Conservation (phyloP, 2,888 invertebrate species). For the Andrena marginata region DNA sequence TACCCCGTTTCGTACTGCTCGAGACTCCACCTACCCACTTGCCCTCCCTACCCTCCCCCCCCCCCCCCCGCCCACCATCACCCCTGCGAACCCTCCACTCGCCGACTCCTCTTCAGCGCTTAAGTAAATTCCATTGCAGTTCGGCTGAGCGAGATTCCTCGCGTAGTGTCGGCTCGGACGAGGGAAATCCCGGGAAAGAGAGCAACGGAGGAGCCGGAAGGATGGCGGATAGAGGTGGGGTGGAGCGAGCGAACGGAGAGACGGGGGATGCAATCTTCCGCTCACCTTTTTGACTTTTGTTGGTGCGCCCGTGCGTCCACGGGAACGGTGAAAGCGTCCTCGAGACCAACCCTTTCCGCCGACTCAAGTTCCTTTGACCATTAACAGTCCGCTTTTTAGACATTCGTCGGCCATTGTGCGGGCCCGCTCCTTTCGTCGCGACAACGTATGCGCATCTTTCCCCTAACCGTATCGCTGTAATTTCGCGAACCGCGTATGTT, state of each 20-base stretch:
- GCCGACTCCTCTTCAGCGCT: slow-evolving; percentile 47
- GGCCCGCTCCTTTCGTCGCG: slow-evolving; percentile 15
- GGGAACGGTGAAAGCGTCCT: slow-evolving; percentile 45
- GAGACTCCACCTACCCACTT: neutral
- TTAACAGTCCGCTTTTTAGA: slow-evolving; percentile 48
- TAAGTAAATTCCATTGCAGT: slow-evolving; percentile 63
- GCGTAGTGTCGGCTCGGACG: slow-evolving; percentile 41
- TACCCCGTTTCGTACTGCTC: neutral
- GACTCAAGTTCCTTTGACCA: slow-evolving; percentile 33
- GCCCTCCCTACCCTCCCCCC: neutral
- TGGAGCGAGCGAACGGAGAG: neutral
- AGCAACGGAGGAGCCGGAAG: slow-evolving; percentile 46
- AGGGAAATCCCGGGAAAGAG: slow-evolving; percentile 38
- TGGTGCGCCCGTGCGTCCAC: slow-evolving; percentile 47
- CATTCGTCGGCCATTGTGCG: slow-evolving; percentile 47
- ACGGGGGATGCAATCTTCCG: slow-evolving; percentile 37
- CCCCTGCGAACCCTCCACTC: neutral
- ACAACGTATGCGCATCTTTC: slow-evolving; percentile 59
- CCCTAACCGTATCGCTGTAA: slow-evolving; percentile 75
- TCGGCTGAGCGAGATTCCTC: slow-evolving; percentile 54
- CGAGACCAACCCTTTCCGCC: slow-evolving; percentile 43
- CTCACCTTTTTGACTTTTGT: slow-evolving; percentile 56
- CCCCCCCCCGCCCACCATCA: no score
- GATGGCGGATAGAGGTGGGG: neutral
- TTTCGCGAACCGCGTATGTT: slow-evolving; percentile 63